Evolutionary conservation across 2,113 vertebrate species (phyloP).

Genomic region (Leptodactylus fuscus): DNA sequence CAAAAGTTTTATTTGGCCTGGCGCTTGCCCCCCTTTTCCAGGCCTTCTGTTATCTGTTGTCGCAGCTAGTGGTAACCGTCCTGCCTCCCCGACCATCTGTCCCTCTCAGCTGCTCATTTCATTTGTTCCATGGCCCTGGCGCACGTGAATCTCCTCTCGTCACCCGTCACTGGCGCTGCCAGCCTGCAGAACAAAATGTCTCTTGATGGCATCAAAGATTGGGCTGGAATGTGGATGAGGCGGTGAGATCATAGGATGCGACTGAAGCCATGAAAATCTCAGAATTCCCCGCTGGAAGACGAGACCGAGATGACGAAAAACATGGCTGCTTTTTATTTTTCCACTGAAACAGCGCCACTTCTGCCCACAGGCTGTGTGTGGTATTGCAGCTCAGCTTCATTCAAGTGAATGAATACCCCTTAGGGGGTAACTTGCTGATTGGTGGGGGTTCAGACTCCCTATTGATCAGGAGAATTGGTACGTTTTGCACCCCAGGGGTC

Average conservation of each 20-base stretch:
- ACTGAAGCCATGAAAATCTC: neutral
- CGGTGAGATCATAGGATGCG: constrained; percentile 4
- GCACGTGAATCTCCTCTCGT: constrained; percentile 22
- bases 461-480: no score
- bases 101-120: constrained; percentile 48
- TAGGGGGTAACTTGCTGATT: no score
- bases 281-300: neutral
- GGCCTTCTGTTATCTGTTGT: constrained; percentile 20
- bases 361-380: neutral
- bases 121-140: constrained; percentile 10
- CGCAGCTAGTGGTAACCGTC: constrained; percentile 35
- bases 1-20: constrained; percentile 3
- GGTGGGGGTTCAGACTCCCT: no score
- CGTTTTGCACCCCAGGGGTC: no score
- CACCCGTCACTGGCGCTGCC: constrained; percentile 18
- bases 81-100: constrained; percentile 27
- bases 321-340: no score
- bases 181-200: constrained; percentile 35
- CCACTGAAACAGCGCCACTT: neutral
- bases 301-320: neutral
- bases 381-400: neutral
- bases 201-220: constrained; percentile 42
- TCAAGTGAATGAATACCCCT: neutral
- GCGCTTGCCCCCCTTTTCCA: neutral
- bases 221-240: constrained; percentile 10